These are phyloP conservation scores for Hecatera dysodea DNA, from an alignment of 2,888 invertebrate genomes.

Conservation along the genomic window DNA sequence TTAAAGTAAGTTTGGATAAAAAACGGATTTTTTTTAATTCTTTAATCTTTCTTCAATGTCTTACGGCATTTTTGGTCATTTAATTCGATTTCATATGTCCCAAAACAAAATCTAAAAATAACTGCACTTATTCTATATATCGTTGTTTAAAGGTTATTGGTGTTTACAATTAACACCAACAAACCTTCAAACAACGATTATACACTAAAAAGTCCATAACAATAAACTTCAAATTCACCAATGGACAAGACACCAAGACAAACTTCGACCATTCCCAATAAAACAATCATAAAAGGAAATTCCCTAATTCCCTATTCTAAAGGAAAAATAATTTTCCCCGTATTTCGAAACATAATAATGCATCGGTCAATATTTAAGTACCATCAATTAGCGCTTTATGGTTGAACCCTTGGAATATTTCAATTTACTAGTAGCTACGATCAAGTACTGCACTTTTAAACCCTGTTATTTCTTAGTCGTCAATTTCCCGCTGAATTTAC, in stretches of 20 bases:
- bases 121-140: no score
- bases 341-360: constrained; percentile 25
- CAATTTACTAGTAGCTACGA: constrained; percentile 56
- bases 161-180: no score
- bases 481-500: constrained; percentile 57
- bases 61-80: not conserved
- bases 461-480: constrained; percentile 63
- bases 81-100: not conserved
- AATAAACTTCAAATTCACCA: not conserved
- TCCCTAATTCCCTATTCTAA: constrained; percentile 1
- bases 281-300: constrained; percentile 30
- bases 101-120: no score
- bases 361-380: constrained; percentile 31
- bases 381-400: constrained; percentile 22
- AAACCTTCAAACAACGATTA: not conserved
- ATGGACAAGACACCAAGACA: not conserved
- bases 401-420: constrained; percentile 60
- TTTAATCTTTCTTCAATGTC: not conserved
- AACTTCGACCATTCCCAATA: constrained; percentile 12
- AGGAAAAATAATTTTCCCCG: constrained; percentile 18
- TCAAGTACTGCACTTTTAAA: constrained; percentile 52
- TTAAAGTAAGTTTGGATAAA: constrained; percentile 1
- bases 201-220: not conserved
- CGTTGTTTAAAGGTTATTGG: no score
- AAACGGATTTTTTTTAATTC: not conserved